Evolutionary conservation across 2,113 vertebrate species (phyloP).

Genomic region (Chionis minor): DNA sequence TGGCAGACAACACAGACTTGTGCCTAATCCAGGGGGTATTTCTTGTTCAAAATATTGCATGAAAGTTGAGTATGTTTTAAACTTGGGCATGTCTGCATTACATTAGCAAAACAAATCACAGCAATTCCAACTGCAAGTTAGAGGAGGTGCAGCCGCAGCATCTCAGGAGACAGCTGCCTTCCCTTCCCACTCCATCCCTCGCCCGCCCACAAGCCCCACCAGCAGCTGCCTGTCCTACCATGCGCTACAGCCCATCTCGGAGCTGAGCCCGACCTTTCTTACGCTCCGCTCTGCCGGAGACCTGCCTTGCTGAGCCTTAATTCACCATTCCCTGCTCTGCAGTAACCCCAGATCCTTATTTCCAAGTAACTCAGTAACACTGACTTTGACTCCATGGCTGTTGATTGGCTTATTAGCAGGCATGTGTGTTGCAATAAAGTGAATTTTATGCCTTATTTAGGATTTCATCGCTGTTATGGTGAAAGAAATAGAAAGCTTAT

Average conservation of each 20-base stretch:
- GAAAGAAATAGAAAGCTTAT: not conserved
- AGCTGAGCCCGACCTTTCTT: not conserved
- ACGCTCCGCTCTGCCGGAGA: not conserved
- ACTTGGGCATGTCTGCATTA: slow-evolving; percentile 81
- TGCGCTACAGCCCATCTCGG: not conserved
- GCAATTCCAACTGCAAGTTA: slow-evolving; percentile 18
- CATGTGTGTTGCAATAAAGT: not conserved
- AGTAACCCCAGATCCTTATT: not conserved
- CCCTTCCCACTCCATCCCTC: not conserved
- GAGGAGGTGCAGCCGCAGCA: not conserved
- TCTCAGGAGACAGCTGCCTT: not conserved
- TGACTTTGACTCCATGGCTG: not conserved
- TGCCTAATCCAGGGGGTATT: slow-evolving; percentile 81
- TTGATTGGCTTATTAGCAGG: not conserved
- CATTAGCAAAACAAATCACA: slow-evolving; percentile 83
- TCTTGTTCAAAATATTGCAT: slow-evolving; percentile 77
- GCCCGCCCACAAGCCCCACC: not conserved
- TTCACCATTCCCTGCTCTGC: not conserved
- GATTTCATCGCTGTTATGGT: not conserved
- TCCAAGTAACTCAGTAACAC: not conserved
- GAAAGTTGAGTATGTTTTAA: slow-evolving; percentile 71
- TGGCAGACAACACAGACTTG: slow-evolving; percentile 76
- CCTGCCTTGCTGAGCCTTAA: not conserved
- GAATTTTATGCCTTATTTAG: not conserved
- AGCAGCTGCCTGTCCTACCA: not conserved